Conservation (phyloP, 1,140 invertebrate species). For the Procambarus clarkii region DNA sequence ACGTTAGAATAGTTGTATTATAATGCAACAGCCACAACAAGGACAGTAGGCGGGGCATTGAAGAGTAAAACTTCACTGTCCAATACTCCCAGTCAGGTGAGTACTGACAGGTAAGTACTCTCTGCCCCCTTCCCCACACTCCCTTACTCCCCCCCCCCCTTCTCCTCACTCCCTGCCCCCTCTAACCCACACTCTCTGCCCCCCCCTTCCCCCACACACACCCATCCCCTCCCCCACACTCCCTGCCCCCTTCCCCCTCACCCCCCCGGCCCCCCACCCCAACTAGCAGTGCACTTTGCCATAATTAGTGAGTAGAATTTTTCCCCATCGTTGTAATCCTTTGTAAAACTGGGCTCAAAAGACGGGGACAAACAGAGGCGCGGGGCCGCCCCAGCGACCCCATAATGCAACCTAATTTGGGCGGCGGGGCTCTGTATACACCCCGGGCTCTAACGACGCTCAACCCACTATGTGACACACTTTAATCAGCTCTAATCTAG, state of each 20-base stretch:
- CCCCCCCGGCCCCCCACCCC: background rate
- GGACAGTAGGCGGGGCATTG: too few species aligned
- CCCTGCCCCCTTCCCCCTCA: background rate
- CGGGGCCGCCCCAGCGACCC: slow-evolving; percentile 16
- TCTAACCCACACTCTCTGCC: background rate
- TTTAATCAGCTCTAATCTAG: slow-evolving; percentile 48
- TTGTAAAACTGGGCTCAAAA: slow-evolving; percentile 44
- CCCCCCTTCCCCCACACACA: background rate
- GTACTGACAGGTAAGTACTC: too few species aligned
- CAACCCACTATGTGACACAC: slow-evolving; percentile 12
- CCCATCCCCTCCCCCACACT: background rate
- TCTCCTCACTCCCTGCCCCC: background rate
- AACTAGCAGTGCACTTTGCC: slow-evolving; percentile 32
- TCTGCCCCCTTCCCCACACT: background rate
- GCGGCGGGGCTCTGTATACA: background rate
- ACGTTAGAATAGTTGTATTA: too few species aligned
- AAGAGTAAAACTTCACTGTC: too few species aligned
- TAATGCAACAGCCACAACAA: too few species aligned
- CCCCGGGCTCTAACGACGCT: slow-evolving; percentile 23
- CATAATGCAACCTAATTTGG: slow-evolving; percentile 54
- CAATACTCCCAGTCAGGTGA: too few species aligned
- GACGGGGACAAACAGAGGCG: slow-evolving; percentile 23
- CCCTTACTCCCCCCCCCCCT: background rate
- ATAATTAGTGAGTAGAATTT: slow-evolving; percentile 47
- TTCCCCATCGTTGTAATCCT: slow-evolving; percentile 43